Conservation (phyloP, 2,113 vertebrate genomes). For the Hylia prasina region DNA sequence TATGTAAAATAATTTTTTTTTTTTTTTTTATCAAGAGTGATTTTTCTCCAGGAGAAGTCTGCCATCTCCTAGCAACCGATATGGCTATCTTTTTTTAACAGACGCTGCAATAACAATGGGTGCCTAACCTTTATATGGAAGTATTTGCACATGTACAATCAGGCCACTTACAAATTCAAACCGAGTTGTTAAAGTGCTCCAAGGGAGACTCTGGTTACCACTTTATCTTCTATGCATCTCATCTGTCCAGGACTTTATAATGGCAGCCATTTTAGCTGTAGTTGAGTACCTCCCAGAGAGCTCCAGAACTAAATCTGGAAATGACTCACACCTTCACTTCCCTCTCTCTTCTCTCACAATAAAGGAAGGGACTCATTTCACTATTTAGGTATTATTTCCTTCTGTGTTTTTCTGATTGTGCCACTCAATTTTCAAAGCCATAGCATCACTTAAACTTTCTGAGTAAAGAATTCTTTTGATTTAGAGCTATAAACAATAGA, state of each 20-base stretch:
- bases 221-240: neutral
- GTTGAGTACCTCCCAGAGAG: neutral
- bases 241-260: neutral
- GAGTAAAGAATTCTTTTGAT: neutral
- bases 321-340: neutral
- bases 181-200: constrained; percentile 56
- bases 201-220: constrained; percentile 28
- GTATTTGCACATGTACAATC: constrained; percentile 70
- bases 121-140: constrained; percentile 64
- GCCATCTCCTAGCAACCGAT: constrained; percentile 76
- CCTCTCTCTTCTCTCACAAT: neutral
- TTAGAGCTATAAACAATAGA: neutral
- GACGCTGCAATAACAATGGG: constrained; percentile 50
- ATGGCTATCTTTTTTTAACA: constrained; percentile 74
- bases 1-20: constrained; percentile 65
- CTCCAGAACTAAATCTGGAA: neutral
- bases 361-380: neutral
- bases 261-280: constrained; percentile 16
- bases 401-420: neutral
- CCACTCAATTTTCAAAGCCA: neutral
- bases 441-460: neutral
- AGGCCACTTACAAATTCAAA: constrained; percentile 62
- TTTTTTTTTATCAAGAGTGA: constrained; percentile 69
- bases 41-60: constrained; percentile 73
- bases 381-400: neutral